Conservation (phyloP, 2,797 vertebrate species). For the Pelochelys cantorii region DNA sequence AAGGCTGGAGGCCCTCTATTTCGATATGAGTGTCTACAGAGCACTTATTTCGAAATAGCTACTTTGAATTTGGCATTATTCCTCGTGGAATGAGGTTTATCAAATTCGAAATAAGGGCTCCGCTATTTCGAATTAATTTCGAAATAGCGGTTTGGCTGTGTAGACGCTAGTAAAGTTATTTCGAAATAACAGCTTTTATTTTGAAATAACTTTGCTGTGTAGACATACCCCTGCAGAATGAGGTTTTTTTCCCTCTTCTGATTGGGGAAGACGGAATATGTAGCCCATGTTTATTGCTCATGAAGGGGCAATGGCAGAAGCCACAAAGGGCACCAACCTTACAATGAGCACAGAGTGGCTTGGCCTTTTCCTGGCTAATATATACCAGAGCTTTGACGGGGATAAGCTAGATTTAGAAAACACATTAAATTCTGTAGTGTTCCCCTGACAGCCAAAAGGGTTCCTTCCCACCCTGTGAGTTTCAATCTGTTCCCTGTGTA, state of each 20-base stretch:
- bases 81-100: too few relatives aligned
- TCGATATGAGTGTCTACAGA: too few relatives aligned
- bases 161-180: too few relatives aligned
- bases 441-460: not conserved
- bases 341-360: not conserved
- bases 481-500: not conserved
- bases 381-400: not conserved
- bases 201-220: too few relatives aligned
- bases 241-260: not conserved
- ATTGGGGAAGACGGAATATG: not conserved
- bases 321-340: not conserved
- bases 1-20: too few relatives aligned
- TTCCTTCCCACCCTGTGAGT: not conserved
- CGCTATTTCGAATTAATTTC: too few relatives aligned
- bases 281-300: not conserved
- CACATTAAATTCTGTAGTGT: not conserved
- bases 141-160: too few relatives aligned
- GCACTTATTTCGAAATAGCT: too few relatives aligned
- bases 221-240: not conserved
- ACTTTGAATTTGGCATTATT: too few relatives aligned
- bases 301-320: not conserved
- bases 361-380: not conserved
- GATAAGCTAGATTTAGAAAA: not conserved
- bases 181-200: too few relatives aligned
- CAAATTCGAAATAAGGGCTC: too few relatives aligned